Percentiles rank a stretch among this genome's conserved stretches.
phyloP scores from a whole-genome alignment of 1,140 invertebrate genomes.

The Drosophila yakuba region DNA sequence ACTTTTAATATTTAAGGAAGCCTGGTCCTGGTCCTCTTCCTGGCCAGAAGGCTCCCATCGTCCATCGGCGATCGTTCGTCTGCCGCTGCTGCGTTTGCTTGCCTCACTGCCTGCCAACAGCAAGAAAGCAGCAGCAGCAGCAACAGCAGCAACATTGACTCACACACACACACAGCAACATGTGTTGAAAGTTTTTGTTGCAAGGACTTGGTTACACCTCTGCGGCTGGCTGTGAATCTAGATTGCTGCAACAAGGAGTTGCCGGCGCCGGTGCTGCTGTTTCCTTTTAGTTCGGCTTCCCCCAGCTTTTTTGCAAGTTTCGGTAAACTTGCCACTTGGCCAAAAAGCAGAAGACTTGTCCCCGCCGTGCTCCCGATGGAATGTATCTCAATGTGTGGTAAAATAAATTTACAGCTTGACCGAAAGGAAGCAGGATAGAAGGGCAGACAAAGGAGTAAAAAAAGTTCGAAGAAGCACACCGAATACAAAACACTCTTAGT shows the following conservation, averaged over 20 bases:
- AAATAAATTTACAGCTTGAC: conserved; percentile 69
- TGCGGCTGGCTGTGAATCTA: conserved; percentile 49
- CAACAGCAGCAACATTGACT: conserved; percentile 30
- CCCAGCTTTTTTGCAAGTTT: conserved; percentile 38
- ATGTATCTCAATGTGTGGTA: conserved; percentile 67
- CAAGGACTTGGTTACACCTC: conserved; percentile 67
- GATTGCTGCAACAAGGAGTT: conserved; percentile 44
- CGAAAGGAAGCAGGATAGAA: conserved; percentile 20
- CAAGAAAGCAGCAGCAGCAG: conserved; percentile 27
- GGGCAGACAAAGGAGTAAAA: neutral
- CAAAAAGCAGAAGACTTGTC: conserved; percentile 53
- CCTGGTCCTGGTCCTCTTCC: conserved; percentile 14
- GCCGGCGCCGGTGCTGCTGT: conserved; percentile 37
- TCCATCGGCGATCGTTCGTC: conserved; percentile 21
- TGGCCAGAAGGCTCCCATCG: conserved; percentile 28
- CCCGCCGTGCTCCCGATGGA: conserved; percentile 31
- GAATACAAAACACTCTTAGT: neutral
- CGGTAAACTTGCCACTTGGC: conserved; percentile 59
- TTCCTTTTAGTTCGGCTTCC: conserved; percentile 43
- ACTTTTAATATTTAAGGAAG: conserved; percentile 78
- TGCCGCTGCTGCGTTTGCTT: conserved; percentile 28
- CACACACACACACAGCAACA: conserved; percentile 23
- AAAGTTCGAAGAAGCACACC: neutral
- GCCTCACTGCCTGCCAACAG: conserved; percentile 62
- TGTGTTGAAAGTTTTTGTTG: conserved; percentile 62